phyloP scores from a whole-genome alignment of 2,797 vertebrate genomes.

The Chelon auratus region DNA sequence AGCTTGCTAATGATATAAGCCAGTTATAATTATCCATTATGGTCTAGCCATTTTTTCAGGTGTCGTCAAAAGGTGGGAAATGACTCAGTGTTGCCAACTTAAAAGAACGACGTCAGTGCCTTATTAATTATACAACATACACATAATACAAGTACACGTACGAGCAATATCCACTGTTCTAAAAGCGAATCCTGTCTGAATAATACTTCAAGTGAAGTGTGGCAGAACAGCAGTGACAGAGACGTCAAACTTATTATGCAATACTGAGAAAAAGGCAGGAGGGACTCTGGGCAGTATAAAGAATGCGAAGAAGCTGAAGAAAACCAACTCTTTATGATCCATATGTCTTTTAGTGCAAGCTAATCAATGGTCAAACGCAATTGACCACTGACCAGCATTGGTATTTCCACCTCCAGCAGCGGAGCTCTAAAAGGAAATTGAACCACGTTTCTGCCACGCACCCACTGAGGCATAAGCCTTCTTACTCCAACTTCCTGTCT shows the following conservation, averaged over 20 bases:
- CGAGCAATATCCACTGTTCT: neutral
- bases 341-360: conserved; percentile 69
- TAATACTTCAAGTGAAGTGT: conserved; percentile 21
- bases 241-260: conserved; percentile 34
- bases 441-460: conserved; percentile 80
- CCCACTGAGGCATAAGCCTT: conserved; percentile 74
- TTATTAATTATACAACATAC: neutral
- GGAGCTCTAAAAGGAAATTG: conserved; percentile 80
- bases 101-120: neutral
- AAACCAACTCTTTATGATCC: conserved; percentile 64
- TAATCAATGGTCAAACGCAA: conserved; percentile 74
- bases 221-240: conserved; percentile 16
- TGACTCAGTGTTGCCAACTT: neutral
- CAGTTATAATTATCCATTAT: neutral
- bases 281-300: conserved; percentile 25
- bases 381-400: conserved; percentile 77
- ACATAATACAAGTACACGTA: neutral
- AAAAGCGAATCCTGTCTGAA: conserved; percentile 9
- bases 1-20: neutral
- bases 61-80: conserved; percentile 7
- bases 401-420: conserved; percentile 77
- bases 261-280: conserved; percentile 17
- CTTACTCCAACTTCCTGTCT: conserved; percentile 77
- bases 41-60: neutral
- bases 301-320: conserved; percentile 26